Base-by-base conservation (phyloP, 2,797 vertebrate species). In the Rhyacichthys aspro region DNA sequence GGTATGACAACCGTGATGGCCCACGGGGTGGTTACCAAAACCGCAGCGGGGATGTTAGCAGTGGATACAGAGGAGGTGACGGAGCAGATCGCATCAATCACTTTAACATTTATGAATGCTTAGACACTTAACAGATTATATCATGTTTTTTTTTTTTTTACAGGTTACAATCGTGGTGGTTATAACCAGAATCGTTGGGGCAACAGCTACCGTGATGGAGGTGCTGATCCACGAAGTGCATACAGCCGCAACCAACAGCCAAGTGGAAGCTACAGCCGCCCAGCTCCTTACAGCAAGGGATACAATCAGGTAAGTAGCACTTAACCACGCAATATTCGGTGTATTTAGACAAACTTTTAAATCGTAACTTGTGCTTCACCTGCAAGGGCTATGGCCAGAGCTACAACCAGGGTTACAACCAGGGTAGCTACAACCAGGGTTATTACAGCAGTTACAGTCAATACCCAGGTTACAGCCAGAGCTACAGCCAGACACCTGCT, bases 131-230 rank as follows among this genome's bases (percentile, higher is more conserved):
- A n/a, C n/a, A n/a, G n/a, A 37, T 28, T 32, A n/a, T 43, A 28
- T 11, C 37, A 5, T 28, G 19, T n/a, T 11, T 9, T 28, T 42
- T 9, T 23, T 55, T n/a, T 1, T 46, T 48, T 49, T 1, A 0
- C 67, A 95, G 94, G 93, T 2, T 95, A 94, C 74, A 94, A 76
- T 55, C 93, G 92, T 33, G 90, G 94, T 9, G 79, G 90, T 78
- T 94, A 94, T 53, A 93, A 68, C 72, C 95, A 95, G 82, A 96
- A 86, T 81, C 94, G 95, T 19, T 97, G 95, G 95, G 92, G 88
- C 52, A 90, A 72, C 78, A 91, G 67, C 74, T 93, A 86, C 81
- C 91, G 94, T 8, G 95, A 96, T 23, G 89, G 90, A 62, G 84
- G 88, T 68, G 91, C 93, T 11, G 94, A 94, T 18, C 59, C 83